Percentiles rank a stretch among this genome's conserved stretches.
These are phyloP conservation scores for Lethenteron reissneri DNA, from an alignment of 2,113 vertebrate genomes.

Conservation along the genomic window DNA sequence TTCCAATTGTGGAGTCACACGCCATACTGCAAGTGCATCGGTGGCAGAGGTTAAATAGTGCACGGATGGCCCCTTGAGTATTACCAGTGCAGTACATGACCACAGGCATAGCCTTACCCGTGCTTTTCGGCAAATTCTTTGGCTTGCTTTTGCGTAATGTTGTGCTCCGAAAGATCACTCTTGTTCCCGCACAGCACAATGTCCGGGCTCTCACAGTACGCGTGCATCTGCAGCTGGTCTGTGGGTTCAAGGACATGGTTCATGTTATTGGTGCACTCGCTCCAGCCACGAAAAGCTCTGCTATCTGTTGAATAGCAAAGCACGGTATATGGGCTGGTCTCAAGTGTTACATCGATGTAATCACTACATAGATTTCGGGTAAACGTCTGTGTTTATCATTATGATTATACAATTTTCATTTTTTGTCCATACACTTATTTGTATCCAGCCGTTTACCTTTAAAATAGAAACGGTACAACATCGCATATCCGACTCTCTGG, in stretches of 20 bases:
- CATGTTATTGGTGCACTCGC: neutral
- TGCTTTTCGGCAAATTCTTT: neutral
- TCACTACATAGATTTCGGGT: neutral
- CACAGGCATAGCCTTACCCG: neutral
- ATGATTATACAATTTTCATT: too few relatives aligned
- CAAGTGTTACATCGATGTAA: neutral
- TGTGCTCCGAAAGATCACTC: neutral
- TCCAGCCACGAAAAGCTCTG: neutral
- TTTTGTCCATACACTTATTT: too few relatives aligned
- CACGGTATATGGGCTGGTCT: neutral
- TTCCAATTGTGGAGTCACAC: neutral
- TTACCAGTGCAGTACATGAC: neutral
- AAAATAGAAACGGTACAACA: too few relatives aligned
- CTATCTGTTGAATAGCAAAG: neutral
- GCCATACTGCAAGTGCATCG: neutral
- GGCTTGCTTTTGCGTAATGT: constrained; percentile 2
- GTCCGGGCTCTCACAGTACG: constrained; percentile 3
- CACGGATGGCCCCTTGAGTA: neutral
- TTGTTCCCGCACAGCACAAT: constrained; percentile 5
- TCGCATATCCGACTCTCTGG: too few relatives aligned
- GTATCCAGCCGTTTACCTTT: too few relatives aligned
- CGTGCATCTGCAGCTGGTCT: constrained; percentile 5
- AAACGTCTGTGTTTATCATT: neutral
- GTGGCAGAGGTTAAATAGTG: neutral
- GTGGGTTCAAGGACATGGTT: neutral